Evolutionary conservation across 2,113 vertebrate genomes (phyloP), one percentile per base, ranked within the genome.

Genomic region (Hemiprocne comata): DNA sequence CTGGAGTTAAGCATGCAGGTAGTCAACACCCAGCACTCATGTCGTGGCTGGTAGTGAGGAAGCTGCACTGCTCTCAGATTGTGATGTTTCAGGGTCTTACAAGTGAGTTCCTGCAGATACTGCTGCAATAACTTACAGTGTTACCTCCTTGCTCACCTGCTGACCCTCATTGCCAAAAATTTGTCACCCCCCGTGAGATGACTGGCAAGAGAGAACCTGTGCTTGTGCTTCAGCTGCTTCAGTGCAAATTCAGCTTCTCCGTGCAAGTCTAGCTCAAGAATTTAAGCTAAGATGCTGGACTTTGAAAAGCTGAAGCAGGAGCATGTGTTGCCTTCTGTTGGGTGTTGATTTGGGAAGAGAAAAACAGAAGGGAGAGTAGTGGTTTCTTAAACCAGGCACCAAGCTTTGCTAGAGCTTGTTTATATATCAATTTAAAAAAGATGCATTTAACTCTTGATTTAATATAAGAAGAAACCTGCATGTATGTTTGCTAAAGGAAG

Each of bases 11-110:
- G 17, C 19, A 4, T 33, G 21, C 1, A 2, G 33, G 42, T 21
- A 3, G 26, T 4, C 3, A 8, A 8, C 19, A 6, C 1, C 0
- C 24, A 82, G 40, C 74, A 4, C 61, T 64, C 0, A 0, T 57
- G 6, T 28, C 33, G 4, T 0, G 11, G 62, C 85, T 85, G 81
- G 42, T 13, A 23, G 19, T 5, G 65, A 74, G 73, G 53, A 46
- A 57, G 77, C 82, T 62, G 67, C 13, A 0, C 75, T 29, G 67
- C 71, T 90, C n/a, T 61, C 31, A 6, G 54, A 16, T 3, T 10
- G 31, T 16, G 38, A 17, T 72, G 48, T 64, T 91, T 71, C 33
- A 64, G 73, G 34, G 78, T 66, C 92, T 94, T 90, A 65, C 67
- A 65, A 61, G 75, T 16, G 38, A 61, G 33, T 44, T 85, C 82